These are phyloP conservation scores for Julus scandinavius DNA, from an alignment of 2,888 invertebrate species.

Conservation along the genomic window DNA sequence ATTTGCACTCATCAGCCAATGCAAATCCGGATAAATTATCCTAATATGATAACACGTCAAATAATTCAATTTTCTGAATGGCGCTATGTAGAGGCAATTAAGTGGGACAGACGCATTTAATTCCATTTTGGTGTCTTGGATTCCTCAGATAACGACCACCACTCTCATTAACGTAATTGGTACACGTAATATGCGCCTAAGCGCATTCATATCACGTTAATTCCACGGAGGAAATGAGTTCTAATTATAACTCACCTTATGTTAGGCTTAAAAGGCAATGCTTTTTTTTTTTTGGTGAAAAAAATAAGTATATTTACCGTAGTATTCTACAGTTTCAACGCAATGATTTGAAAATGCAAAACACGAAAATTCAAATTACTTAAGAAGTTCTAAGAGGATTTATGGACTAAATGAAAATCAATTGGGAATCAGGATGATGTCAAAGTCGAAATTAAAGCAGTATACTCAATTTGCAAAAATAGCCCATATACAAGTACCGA, in stretches of 20 bases:
- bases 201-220: constrained; percentile 2
- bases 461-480: no score
- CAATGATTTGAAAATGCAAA: no score
- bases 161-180: constrained; percentile 21
- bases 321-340: background rate
- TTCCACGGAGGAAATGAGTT: background rate
- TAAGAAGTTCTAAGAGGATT: background rate
- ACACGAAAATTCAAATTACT: background rate
- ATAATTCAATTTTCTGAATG: background rate
- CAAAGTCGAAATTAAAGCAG: no score
- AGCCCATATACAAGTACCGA: no score
- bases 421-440: no score
- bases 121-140: constrained; percentile 19
- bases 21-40: background rate
- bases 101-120: background rate
- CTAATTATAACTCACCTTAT: background rate
- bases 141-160: background rate
- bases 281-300: background rate
- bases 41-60: background rate
- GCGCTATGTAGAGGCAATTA: background rate
- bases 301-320: background rate
- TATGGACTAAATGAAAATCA: background rate
- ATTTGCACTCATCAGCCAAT: background rate
- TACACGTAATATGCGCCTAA: background rate
- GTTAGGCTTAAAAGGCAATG: background rate